Base-by-base conservation (phyloP, 64 coral and sea anemone species). In the Pachyseris speciosa region DNA sequence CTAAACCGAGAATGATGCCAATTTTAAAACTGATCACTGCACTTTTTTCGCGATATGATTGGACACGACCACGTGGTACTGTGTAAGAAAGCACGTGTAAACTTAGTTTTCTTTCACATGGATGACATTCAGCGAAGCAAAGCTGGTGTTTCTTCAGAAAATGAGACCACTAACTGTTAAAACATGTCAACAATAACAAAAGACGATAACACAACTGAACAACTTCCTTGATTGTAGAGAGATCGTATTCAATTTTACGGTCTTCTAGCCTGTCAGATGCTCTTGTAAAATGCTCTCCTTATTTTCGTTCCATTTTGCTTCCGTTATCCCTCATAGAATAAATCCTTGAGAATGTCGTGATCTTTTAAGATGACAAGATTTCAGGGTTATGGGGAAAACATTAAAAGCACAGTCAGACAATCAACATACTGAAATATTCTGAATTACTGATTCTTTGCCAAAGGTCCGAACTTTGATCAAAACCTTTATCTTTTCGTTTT, bases 31-130 rank as follows among this genome's bases (percentile, higher is more conserved):
- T 59, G 25, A 65, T 65, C 25, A 5, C 51, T 55, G 13, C 51
- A 5, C 20, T 61, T 5, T 39, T 71, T 40, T 40, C 13, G 22
- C 1, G 19, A 20, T 5, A 5, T 37, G 34, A 13, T 17, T 7
- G 77, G 77, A 22, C 27, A 7, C 0, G 77, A 33, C 77, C 51
- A 81, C 50, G 37, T 81, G 77, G 17, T 77, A 16, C 5, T 4
- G 12, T 26, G 28, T 59, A 63, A 74, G n/a, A 74, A 61, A 81
- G 32, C 77, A 81, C 77, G 77, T 81, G 77, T 53, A 81, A 10
- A 24, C 20, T 59, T 81, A 16, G 77, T 41, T 42, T 81, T 37
- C 34, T 38, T 80, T 41, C 52, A 81, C 20, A 60, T 40, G 53
- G 22, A 81, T 61, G 19, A 19, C 22, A 61, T 61, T 61, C 31